A percentile compares a stretch with the other conserved stretches of the same genome.
Conservation (phyloP, 35 echinoderm and acorn worm species). For the Diadema setosum region DNA sequence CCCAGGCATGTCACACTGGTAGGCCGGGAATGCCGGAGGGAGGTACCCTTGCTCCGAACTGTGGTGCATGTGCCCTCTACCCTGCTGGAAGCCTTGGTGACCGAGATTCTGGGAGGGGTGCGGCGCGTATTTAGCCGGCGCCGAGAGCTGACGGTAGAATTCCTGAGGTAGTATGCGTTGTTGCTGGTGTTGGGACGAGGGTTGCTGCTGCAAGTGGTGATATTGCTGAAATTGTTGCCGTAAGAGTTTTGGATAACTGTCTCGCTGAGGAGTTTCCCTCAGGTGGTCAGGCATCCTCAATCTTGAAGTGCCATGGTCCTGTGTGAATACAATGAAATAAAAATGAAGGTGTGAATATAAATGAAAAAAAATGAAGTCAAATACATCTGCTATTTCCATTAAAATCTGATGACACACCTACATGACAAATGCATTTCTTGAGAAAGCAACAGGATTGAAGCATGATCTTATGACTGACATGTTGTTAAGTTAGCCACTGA, state of each 20-base stretch:
- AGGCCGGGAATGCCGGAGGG: not conserved
- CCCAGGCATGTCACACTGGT: constrained; percentile 26
- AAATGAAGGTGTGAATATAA: too few species aligned
- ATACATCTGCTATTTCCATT: too few species aligned
- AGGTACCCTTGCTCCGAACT: not conserved
- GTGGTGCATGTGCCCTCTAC: not conserved
- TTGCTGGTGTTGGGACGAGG: not conserved
- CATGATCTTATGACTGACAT: too few species aligned
- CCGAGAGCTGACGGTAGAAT: not conserved
- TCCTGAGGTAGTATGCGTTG: constrained; percentile 17
- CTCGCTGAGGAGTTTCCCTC: not conserved
- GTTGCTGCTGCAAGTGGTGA: not conserved
- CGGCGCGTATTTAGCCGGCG: not conserved
- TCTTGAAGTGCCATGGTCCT: not conserved
- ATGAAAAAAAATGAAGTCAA: too few species aligned
- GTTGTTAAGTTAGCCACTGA: too few species aligned
- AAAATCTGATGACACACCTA: too few species aligned
- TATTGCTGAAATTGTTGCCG: constrained; percentile 19
- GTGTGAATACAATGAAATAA: not conserved
- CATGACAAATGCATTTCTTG: too few species aligned
- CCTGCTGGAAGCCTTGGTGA: not conserved
- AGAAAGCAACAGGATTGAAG: too few species aligned
- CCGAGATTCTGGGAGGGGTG: not conserved
- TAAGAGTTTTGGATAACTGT: not conserved
- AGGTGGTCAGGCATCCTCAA: not conserved